Conservation (phyloP, 2,113 vertebrate species). For the Notothenia coriiceps region DNA sequence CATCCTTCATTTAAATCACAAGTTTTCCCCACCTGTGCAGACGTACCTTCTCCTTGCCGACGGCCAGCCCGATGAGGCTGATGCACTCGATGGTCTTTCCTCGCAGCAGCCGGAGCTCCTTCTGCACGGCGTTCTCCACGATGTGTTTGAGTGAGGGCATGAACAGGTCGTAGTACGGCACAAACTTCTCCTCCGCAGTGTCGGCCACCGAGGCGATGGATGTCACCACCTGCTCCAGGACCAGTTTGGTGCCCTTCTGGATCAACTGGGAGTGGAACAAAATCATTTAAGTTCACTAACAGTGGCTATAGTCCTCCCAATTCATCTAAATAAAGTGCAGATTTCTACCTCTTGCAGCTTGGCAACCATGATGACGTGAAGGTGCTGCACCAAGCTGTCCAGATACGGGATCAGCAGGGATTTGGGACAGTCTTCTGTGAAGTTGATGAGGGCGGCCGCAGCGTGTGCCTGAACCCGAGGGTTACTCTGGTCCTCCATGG, state of each 20-base stretch:
- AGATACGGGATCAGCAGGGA: slow-evolving; percentile 93
- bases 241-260: slow-evolving; percentile 98
- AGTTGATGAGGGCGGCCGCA: slow-evolving; percentile 97
- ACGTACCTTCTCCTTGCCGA: slow-evolving; percentile 96
- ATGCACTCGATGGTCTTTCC: slow-evolving; percentile 99
- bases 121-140: slow-evolving; percentile 96
- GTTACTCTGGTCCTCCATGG: slow-evolving; percentile 97
- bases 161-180: slow-evolving; percentile 97
- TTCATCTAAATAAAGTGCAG: no score
- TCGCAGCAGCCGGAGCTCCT: slow-evolving; percentile 94
- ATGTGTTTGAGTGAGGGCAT: slow-evolving; percentile 98
- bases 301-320: background rate
- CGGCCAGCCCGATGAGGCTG: slow-evolving; percentile 97
- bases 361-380: slow-evolving; percentile 96
- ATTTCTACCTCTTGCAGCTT: slow-evolving; percentile 95
- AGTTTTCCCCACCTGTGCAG: background rate
- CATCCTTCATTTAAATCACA: background rate
- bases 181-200: slow-evolving; percentile 98
- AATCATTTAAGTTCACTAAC: rapidly evolving
- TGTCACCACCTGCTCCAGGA: slow-evolving; percentile 99
- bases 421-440: slow-evolving; percentile 99
- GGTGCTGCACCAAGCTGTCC: slow-evolving; percentile 95
- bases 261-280: slow-evolving; percentile 86
- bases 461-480: slow-evolving; percentile 98
- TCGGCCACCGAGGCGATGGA: slow-evolving; percentile 99